Base-by-base conservation (phyloP, 2,888 invertebrate genomes). In the Callyntrura guangdongensis region DNA sequence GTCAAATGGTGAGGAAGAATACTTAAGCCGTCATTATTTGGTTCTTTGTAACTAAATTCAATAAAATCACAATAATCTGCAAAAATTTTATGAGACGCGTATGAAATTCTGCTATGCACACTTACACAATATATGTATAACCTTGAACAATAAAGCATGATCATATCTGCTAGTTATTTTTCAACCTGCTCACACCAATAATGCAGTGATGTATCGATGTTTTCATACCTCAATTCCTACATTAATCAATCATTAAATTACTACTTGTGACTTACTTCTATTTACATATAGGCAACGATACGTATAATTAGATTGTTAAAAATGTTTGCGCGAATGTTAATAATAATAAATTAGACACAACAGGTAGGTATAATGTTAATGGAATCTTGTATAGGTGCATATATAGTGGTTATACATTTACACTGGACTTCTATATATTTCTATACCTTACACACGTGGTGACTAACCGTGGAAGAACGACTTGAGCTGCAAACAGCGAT, bases 101-200 rank as follows among this genome's bases (percentile, higher is more conserved):
- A 74, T 25, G 20, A 74, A 11, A 74, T 22, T 74, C 74, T 79
- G 79, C 27, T 56, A 22, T 49, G 12, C 20, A 49, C 53, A 56
- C 25, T 49, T 49, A 22, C 17, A 47, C 17, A 64, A 64, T 64
- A 14, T 17, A 36, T 36, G 36, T 1, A 45, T 72, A 45, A 49
- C 22, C 49, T 20, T 49, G 82, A 64, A 83, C 82, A 83, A 83
- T 83, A 83, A 83, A 82, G 61, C 56, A 83, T 27, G 49, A 67
- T 36, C 56, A 81, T 79, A 83, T 67, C 67, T 22, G 61, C 25
- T 67, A 49, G 17, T 72, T 83, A 49, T 67, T 83, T 83, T 83
- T 83, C 1, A 69, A 61, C 64, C 61, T 47, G 82, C 82, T 82
- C 82, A 82, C 27, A 67, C 47, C 61, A 27, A 14, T 59, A 27